Evolutionary conservation across 1,140 invertebrate genomes (phyloP).

Genomic region (Ips nitidus): DNA sequence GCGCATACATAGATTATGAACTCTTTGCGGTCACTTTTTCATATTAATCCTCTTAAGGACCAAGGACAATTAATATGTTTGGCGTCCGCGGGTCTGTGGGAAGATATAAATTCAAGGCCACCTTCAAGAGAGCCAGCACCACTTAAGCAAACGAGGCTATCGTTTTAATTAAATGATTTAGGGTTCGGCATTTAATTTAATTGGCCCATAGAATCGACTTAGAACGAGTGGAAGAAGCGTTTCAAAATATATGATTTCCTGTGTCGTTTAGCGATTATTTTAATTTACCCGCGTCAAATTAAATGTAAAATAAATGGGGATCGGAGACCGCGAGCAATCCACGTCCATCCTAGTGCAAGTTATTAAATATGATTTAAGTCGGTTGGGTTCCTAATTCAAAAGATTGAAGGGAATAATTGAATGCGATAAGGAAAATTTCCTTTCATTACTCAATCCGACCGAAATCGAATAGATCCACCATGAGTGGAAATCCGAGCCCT

Average conservation of each 20-base stretch:
- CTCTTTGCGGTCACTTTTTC: slow-evolving; percentile 1
- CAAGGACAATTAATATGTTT: background rate
- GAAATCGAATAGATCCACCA: background rate
- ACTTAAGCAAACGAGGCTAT: slow-evolving; percentile 10
- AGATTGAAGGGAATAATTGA: no score
- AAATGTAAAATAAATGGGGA: slow-evolving; percentile 2
- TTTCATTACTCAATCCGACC: no score
- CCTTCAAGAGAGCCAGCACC: background rate
- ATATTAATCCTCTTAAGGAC: background rate
- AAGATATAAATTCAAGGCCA: slow-evolving; percentile 11
- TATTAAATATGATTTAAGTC: slow-evolving; percentile 13
- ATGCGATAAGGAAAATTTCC: no score
- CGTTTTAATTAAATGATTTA: slow-evolving; percentile 14
- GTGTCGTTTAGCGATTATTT: slow-evolving; percentile 7
- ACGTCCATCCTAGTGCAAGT: background rate
- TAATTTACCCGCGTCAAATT: background rate
- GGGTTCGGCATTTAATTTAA: slow-evolving; percentile 10
- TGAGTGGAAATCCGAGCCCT: background rate
- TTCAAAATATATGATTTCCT: slow-evolving; percentile 9
- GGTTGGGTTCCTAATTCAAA: background rate
- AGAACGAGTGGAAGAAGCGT: slow-evolving; percentile 4
- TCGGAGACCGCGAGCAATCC: background rate
- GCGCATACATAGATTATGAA: background rate
- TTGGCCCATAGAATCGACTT: slow-evolving; percentile 9
- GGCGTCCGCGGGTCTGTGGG: slow-evolving; percentile 1